phyloP scores from a whole-genome alignment of 2,888 invertebrate genomes.

The Lepidocyrtinus sp. region DNA sequence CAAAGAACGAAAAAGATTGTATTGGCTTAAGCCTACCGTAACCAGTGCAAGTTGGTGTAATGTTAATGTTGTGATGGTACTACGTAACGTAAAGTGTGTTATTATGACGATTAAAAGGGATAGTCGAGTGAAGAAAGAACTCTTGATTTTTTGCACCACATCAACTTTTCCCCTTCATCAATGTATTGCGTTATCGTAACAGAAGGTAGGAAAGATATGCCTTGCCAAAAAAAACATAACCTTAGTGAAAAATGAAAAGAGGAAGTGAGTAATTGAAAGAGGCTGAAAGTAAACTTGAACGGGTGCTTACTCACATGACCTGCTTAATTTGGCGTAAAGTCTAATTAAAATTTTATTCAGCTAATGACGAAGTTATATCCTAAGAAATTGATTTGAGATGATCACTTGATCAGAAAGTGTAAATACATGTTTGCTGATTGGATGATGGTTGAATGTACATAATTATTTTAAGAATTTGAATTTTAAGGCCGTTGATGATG shows the following conservation, averaged over 20 bases:
- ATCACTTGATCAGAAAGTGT: too few relatives aligned
- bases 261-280: neutral
- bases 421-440: too few relatives aligned
- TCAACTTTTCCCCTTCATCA: too few relatives aligned
- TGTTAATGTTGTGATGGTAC: neutral
- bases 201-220: neutral
- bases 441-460: too few relatives aligned
- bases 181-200: constrained; percentile 8
- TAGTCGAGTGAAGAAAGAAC: too few relatives aligned
- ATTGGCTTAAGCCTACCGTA: constrained; percentile 48
- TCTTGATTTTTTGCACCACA: too few relatives aligned
- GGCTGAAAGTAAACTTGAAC: neutral
- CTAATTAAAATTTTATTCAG: too few relatives aligned
- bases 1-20: neutral
- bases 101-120: constrained; percentile 56
- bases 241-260: constrained; percentile 1
- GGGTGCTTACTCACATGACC: neutral
- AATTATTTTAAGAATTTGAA: too few relatives aligned
- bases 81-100: constrained; percentile 44
- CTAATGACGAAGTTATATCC: too few relatives aligned
- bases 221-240: constrained; percentile 3
- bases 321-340: too few relatives aligned
- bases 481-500: too few relatives aligned
- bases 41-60: constrained; percentile 33
- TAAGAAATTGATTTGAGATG: too few relatives aligned